Percentiles rank a stretch among this genome's conserved stretches.
Conservation (phyloP, 2,797 vertebrate species). For the Alectoris magna region DNA sequence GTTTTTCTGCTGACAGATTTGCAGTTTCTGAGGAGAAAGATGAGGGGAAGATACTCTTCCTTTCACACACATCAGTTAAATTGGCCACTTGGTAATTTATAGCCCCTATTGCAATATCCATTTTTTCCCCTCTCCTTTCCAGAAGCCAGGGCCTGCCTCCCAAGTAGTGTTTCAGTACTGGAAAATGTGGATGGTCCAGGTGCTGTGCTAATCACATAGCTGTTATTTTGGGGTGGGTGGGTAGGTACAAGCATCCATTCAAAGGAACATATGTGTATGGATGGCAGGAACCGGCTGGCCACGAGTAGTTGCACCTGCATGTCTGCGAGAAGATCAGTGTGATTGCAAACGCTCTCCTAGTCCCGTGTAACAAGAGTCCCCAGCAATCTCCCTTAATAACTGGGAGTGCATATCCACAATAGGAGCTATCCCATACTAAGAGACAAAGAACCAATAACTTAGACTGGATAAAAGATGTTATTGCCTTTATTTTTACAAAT, state of each 20-base stretch:
- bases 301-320: conserved; percentile 66
- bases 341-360: conserved; percentile 56
- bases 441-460: background rate
- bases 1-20: background rate
- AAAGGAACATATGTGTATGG: conserved; percentile 57
- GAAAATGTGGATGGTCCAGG: conserved; percentile 69
- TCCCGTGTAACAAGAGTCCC: conserved; percentile 3
- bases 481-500: conserved; percentile 23
- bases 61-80: conserved; percentile 26
- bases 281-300: conserved; percentile 68
- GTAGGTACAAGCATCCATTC: conserved; percentile 57
- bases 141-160: conserved; percentile 68
- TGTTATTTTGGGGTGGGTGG: conserved; percentile 63
- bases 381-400: conserved; percentile 33
- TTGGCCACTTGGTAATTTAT: conserved; percentile 52
- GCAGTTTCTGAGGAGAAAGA: background rate
- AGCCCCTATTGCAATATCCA: conserved; percentile 41
- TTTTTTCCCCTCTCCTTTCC: conserved; percentile 15
- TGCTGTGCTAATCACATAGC: conserved; percentile 66
- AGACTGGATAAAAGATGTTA: background rate
- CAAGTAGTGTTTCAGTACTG: conserved; percentile 68
- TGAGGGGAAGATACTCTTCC: background rate
- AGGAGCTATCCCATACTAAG: background rate
- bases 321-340: conserved; percentile 44
- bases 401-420: background rate